These are phyloP conservation scores for Holacanthus passer DNA, from an alignment of 2,113 vertebrate species.

Conservation along the genomic window DNA sequence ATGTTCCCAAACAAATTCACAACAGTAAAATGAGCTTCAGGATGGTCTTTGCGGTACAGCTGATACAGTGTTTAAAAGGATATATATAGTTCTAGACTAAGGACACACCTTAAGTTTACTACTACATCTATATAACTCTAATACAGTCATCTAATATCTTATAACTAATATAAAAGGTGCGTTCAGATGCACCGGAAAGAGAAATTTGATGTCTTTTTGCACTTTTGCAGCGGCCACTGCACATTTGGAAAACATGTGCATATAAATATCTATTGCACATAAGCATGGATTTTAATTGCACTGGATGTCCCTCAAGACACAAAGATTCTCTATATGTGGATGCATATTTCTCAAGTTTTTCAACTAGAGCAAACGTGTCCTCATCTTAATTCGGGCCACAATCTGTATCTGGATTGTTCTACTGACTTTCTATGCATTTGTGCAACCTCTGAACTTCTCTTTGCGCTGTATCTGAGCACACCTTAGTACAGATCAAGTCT, in stretches of 20 bases:
- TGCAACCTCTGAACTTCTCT: constrained; percentile 44
- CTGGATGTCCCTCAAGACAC: neutral
- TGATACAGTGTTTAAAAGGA: constrained; percentile 3
- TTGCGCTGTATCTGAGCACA: constrained; percentile 70
- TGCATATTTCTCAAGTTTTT: constrained; percentile 2
- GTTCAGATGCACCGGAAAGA: constrained; percentile 72
- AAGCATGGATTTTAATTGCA: too few species aligned
- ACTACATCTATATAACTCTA: constrained; percentile 33
- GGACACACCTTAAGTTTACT: constrained; percentile 4
- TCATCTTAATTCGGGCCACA: neutral
- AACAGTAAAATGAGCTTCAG: neutral
- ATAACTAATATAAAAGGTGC: constrained; percentile 43
- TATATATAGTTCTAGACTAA: constrained; percentile 38
- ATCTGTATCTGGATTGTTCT: neutral
- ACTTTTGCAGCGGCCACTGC: neutral
- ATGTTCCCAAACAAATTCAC: neutral
- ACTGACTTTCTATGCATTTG: neutral
- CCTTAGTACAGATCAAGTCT: constrained; percentile 18
- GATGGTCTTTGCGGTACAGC: neutral
- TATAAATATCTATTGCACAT: neutral
- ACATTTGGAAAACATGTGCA: neutral
- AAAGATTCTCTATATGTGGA: neutral
- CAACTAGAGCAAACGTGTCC: neutral
- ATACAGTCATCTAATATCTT: constrained; percentile 1
- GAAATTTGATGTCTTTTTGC: constrained; percentile 17